Base-by-base conservation (phyloP, 2,888 invertebrate genomes). In the Amiota mariae region DNA sequence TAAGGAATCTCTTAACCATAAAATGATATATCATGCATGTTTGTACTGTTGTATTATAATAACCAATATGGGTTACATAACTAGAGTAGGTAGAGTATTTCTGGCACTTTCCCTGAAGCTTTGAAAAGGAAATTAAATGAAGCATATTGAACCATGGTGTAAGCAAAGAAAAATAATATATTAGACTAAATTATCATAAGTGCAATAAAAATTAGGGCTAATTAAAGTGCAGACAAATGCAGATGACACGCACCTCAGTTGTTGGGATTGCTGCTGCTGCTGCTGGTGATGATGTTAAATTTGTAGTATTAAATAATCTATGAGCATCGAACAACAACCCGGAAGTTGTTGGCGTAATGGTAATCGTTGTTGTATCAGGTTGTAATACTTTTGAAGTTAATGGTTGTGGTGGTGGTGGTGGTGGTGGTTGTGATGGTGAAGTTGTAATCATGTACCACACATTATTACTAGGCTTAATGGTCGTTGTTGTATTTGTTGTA, bases 401-500 rank as follows among this genome's bases (percentile, higher is more conserved):
- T 51, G 51, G 18, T 10, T 3, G 36, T 66, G 64, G 74, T 70
- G 72, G 24, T 9, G 67, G 15, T 70, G 54, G 2, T 57, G 56
- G n/a, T 51, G 51, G 18, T 10, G 2, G 36, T 66, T 63, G 74
- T 70, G 72, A 18, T 9, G 67, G 73, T 54, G 54, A n/a, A 36
- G 46, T 36, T 12, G 46, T 63, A 46, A 13, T 13, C 36, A 36
- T 36, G 36, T 36, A 36, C 36, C 36, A 36, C 36, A 36, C 36
- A 36, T 36, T 36, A 36, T 36, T 36, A 6, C 36, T 36, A 36
- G 76, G 46, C 54, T 76, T 48, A 66, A 48, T 72, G 24, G 77
- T 76, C 71, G 80, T 79, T 56, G 82, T 81, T 20, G 86, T 82
- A n/a, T 73, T 76, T 72, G 80, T 79, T n/a, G n/a, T n/a, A n/a